Percentiles rank a stretch among this genome's conserved stretches.
Evolutionary conservation across 1,140 invertebrate genomes (phyloP).

Genomic region (Pemphigus obesinymphae): DNA sequence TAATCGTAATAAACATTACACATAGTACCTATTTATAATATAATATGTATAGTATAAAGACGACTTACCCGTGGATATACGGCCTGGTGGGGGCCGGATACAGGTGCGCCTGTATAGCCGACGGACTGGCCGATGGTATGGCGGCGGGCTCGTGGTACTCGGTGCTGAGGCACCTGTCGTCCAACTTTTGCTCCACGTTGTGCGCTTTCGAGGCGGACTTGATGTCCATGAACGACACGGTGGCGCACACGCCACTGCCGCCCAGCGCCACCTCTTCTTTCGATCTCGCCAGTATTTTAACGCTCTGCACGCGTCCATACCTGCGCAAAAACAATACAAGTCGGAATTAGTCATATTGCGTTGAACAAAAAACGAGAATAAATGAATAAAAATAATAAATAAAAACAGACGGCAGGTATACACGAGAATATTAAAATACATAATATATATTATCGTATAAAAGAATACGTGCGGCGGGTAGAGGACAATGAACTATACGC

Average conservation of each 20-base stretch:
- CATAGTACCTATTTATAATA: neutral
- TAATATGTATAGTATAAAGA: neutral
- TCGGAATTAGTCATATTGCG: slow-evolving; percentile 29
- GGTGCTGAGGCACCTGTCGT: slow-evolving; percentile 78
- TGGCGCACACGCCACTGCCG: slow-evolving; percentile 60
- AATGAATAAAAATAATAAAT: neutral
- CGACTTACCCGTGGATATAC: slow-evolving; percentile 29
- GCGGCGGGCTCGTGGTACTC: slow-evolving; percentile 87
- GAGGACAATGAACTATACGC: neutral
- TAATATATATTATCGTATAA: neutral
- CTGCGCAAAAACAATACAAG: slow-evolving; percentile 54
- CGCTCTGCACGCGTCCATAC: slow-evolving; percentile 94
- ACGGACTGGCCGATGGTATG: slow-evolving; percentile 56
- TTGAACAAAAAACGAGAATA: neutral
- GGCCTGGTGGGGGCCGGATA: slow-evolving; percentile 21
- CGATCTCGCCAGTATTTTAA: slow-evolving; percentile 73
- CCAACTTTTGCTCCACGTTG: slow-evolving; percentile 80
- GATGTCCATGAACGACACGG: slow-evolving; percentile 94
- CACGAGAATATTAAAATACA: neutral
- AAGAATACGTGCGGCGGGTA: neutral
- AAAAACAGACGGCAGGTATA: too few relatives aligned
- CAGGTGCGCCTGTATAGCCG: slow-evolving; percentile 40
- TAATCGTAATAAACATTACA: neutral
- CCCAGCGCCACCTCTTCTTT: slow-evolving; percentile 51
- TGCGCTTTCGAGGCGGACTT: slow-evolving; percentile 91